Conservation (phyloP, 2,888 invertebrate species). For the Sinhomidia bicolor region DNA sequence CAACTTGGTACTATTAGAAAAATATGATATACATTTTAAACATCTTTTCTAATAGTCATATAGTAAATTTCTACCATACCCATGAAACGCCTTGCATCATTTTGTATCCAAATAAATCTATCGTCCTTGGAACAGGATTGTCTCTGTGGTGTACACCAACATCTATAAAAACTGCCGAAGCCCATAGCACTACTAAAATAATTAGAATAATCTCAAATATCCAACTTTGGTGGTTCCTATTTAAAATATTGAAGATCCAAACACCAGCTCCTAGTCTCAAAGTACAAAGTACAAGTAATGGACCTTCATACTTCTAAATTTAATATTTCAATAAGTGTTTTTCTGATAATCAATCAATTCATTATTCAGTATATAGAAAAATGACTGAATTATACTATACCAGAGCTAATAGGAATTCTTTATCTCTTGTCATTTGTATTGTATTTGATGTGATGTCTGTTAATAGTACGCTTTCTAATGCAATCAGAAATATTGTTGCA, state of each 20-base stretch:
- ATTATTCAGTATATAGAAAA: too few species aligned
- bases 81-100: constrained; percentile 5
- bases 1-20: neutral
- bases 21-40: neutral
- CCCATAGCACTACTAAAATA: neutral
- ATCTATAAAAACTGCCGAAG: neutral
- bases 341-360: too few species aligned
- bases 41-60: neutral
- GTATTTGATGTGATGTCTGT: constrained; percentile 1
- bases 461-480: constrained; percentile 16
- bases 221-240: neutral
- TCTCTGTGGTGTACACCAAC: neutral
- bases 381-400: too few species aligned
- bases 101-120: constrained; percentile 6
- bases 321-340: too few species aligned
- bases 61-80: neutral
- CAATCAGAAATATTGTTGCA: constrained; percentile 23
- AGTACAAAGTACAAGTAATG: neutral
- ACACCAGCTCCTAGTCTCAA: neutral
- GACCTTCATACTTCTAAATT: constrained; percentile 3
- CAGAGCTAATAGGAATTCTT: constrained; percentile 3
- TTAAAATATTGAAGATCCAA: constrained; percentile 1
- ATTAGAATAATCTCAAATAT: neutral
- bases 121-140: neutral
- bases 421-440: neutral